phyloP scores from a whole-genome alignment of 2,797 vertebrate species.

The Artibeus jamaicensis region DNA sequence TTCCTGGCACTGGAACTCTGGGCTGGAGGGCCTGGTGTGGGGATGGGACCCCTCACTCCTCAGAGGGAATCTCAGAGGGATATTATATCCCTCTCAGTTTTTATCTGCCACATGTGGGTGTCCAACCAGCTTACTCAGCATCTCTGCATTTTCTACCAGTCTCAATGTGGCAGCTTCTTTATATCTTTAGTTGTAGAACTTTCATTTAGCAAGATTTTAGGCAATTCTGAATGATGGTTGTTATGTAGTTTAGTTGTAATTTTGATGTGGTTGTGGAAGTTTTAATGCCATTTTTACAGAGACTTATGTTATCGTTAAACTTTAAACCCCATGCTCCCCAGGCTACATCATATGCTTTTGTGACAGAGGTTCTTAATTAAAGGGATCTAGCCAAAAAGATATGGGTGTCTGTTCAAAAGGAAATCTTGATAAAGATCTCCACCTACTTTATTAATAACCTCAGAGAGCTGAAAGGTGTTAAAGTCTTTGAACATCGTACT shows the following conservation, averaged over 20 bases:
- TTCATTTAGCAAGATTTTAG: background rate
- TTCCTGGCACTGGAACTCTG: background rate
- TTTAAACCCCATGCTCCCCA: background rate
- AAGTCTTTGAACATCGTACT: background rate
- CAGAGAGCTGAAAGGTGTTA: background rate
- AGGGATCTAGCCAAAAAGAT: conserved; percentile 48
- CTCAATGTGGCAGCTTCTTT: background rate
- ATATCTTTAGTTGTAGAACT: background rate
- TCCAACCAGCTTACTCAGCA: background rate
- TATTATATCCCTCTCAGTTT: background rate
- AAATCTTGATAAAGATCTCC: background rate
- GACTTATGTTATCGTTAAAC: conserved; percentile 49
- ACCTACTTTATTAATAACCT: background rate
- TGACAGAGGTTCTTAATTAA: conserved; percentile 71
- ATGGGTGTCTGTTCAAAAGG: background rate
- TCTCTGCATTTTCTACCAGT: background rate
- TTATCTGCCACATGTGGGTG: background rate
- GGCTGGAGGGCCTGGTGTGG: background rate
- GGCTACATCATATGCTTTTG: conserved; percentile 50
- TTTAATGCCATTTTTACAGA: conserved; percentile 49
- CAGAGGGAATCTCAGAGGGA: background rate
- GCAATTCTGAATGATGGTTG: background rate
- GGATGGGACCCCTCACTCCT: background rate
- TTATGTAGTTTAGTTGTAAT: background rate
- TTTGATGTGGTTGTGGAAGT: background rate